phyloP scores from a whole-genome alignment of 2,113 vertebrate genomes.

The Caretta caretta region DNA sequence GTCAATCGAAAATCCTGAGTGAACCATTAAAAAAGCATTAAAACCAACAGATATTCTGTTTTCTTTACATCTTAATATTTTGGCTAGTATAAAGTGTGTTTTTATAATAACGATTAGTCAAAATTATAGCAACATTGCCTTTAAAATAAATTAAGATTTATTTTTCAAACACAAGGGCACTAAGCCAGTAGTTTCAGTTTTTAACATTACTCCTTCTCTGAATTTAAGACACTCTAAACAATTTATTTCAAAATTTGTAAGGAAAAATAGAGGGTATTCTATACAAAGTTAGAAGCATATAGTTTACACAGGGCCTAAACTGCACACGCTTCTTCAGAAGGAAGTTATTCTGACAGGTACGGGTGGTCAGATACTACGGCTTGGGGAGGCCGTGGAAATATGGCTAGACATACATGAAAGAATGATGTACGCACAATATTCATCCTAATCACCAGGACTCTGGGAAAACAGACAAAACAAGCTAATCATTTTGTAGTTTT shows the following conservation, averaged over 20 bases:
- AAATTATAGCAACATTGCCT: neutral
- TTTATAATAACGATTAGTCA: neutral
- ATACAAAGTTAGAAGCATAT: neutral
- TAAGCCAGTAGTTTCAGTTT: neutral
- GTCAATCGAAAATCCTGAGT: neutral
- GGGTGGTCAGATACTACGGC: constrained; percentile 9
- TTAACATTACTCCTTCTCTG: constrained; percentile 56
- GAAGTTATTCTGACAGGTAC: neutral
- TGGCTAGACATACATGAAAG: neutral
- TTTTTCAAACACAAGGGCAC: neutral
- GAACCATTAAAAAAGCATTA: neutral
- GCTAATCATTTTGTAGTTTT: constrained; percentile 75
- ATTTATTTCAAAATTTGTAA: neutral
- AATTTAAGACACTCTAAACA: constrained; percentile 24
- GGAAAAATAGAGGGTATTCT: neutral
- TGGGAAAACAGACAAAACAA: constrained; percentile 73
- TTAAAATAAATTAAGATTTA: neutral
- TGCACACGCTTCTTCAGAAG: neutral
- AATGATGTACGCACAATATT: constrained; percentile 4
- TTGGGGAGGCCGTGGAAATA: constrained; percentile 4
- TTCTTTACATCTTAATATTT: neutral
- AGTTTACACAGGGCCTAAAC: neutral
- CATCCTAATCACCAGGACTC: constrained; percentile 19
- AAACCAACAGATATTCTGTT: neutral
- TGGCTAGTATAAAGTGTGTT: neutral